Evolutionary conservation across 2,888 invertebrate species (phyloP), one percentile per base, ranked within the genome.

Genomic region (Leucoma salicis): DNA sequence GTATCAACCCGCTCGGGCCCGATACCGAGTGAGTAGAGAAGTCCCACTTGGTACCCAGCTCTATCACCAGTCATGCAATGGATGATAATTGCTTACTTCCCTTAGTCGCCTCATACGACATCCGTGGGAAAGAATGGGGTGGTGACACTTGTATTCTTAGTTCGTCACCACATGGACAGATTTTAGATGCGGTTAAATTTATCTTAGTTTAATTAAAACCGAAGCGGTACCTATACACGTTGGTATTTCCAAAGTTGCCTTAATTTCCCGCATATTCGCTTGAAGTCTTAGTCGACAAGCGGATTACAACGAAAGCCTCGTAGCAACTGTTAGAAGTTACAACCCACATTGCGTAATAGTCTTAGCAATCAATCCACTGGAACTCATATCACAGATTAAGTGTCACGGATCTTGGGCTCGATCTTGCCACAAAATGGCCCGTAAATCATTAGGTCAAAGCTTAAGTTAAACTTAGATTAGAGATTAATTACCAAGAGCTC

Each of bases 301-400:
- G 66, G 76, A 78, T 79, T 73, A 75, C 67, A 50, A 54, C 59
- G 56, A 70, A 74, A 72, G 66, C 66, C 60, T 51, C 57, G 50
- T 51, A 47, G 46, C 49, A 51, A 58, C 57, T 54, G 57, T 57
- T 53, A 51, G 56, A 47, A 42, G 53, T 60, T 52, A 50, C 54
- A 51, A 56, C 54, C 64, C 55, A 58, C 62, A 60, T 56, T 52
- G 38, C 49, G 53, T 65, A 57, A 63, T 54, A 56, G 51, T 51
- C 59, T 63, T 50, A 40, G 52, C 57, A 57, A 70, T 71, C 69
- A 67, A 66, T 66, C 65, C 57, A 63, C 69, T 67, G 65, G 46
- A 73, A 74, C 74, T 81, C 73, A 77, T 75, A 78, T 69, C 66
- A 62, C 60, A 70, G 79, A 79, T 81, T 79, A 79, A 65, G 49